Percentiles rank a stretch among this genome's conserved stretches.
Evolutionary conservation across 2,113 vertebrate species (phyloP).

Genomic region (Callithrix jacchus): DNA sequence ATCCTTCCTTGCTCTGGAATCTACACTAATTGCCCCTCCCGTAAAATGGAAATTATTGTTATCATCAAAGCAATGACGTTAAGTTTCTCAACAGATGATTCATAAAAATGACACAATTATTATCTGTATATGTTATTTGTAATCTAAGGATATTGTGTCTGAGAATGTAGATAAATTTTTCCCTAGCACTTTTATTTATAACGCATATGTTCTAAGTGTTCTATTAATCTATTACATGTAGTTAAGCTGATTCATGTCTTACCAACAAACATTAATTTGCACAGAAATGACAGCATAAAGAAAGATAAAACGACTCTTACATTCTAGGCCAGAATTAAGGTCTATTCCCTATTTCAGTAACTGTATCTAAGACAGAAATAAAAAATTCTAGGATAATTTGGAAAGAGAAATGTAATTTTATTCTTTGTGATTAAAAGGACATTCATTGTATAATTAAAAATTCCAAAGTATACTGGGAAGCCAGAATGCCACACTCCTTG

Average conservation of each 20-base stretch:
- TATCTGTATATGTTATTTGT: not conserved
- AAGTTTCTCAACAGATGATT: not conserved
- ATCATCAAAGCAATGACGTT: not conserved
- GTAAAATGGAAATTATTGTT: not conserved
- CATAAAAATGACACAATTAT: constrained; percentile 10
- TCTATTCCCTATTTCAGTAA: not conserved
- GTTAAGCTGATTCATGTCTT: not conserved
- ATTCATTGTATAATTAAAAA: constrained; percentile 22
- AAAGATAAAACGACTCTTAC: not conserved
- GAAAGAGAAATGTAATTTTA: constrained; percentile 42
- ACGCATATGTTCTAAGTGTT: not conserved
- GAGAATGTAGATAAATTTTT: not conserved
- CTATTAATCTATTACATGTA: not conserved
- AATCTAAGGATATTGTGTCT: constrained; percentile 28
- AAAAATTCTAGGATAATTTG: not conserved
- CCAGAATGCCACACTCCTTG: not conserved
- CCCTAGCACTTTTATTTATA: not conserved
- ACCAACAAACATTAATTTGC: not conserved
- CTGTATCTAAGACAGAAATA: not conserved
- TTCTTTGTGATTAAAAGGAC: not conserved
- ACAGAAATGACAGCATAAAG: not conserved
- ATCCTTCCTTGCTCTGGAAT: not conserved
- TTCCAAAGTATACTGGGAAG: not conserved
- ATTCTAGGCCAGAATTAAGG: not conserved
- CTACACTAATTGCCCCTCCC: not conserved